Evolutionary conservation across 2,797 vertebrate genomes (phyloP), one percentile per base, ranked within the genome.

Genomic region (Tauraco hartlaubi): DNA sequence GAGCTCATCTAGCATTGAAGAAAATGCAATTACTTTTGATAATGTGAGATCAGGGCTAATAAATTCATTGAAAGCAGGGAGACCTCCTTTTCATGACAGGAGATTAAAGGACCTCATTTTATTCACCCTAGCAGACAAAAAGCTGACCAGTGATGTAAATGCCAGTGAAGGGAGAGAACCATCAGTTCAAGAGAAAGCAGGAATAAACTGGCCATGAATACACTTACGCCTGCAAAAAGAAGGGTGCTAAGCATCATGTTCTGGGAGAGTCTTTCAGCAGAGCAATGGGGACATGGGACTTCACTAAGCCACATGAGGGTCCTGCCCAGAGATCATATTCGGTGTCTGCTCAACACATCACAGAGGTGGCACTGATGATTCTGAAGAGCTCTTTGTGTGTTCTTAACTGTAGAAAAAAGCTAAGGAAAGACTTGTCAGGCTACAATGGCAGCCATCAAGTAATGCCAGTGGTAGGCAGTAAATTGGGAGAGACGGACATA

Each of bases 221-320:
- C 0, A 19, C 5, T 56, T 81, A 9, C 8, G 11, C 16, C 39
- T 82, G 59, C 46, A 75, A 91, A 61, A 2, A 41, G 62, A 85
- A 78, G 51, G 12, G n/a, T 72, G 29, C 4, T 29, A 54, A 61
- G 5, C 7, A 18, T 39, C 4, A 0, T 48, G 6, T 59, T 67
- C 67, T 48, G 20, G 33, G 9, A 67, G 3, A 51, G 13, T 19
- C 15, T 51, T 92, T 39, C 1, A 6, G 19, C 13, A 90, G 21
- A 76, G 21, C 18, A 41, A 16, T 4, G 13, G 13, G 12, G 5
- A 44, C 46, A 64, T 0, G 0, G 5, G 44, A 44, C 9, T 81
- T 61, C 18, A 49, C 7, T 21, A 28, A 79, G 3, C 6, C 8
- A 80, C 77, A 48, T 0, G 2, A 14, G 15, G 17, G 2, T 68